Evolutionary conservation across 2,113 vertebrate genomes (phyloP), one percentile per base, ranked within the genome.

Genomic region (Gorsachius goisagi): DNA sequence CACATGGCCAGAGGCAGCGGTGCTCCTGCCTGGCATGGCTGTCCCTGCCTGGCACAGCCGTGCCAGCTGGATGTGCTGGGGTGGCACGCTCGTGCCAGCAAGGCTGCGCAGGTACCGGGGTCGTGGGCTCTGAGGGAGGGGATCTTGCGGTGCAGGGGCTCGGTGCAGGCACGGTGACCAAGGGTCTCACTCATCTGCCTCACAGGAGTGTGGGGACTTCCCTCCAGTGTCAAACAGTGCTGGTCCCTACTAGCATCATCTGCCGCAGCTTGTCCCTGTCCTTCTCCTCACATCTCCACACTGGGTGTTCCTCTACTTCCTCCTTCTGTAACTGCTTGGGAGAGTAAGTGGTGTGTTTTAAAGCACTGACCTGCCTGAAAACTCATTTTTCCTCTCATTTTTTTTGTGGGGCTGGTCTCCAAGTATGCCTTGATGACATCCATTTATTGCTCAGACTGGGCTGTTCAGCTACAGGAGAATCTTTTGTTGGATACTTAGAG

Each of bases 81-180:
- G 19, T 59, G 55, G 20, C 55, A 33, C 3, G 1, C 30, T 19
- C 0, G 2, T 16, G 22, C 50, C 50, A 30, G 67, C 35, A 27
- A 11, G 59, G 45, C 44, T 30, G 22, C 0, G 7, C 49, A 8
- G 78, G 52, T 24, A 5, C 10, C 1, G 2, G 27, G 13, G 12
- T 6, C 11, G 3, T 1, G 9, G 62, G 47, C 49, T 27, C 44
- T 47, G 45, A 5, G 14, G 23, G 35, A 27, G n/a, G 27, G 30
- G 39, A 23, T 49, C 32, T 45, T 21, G 37, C 2, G 1, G 52
- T 47, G 9, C 30, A 8, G 50, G 37, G 56, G 16, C 12, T 50
- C 4, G 0, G 24, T 17, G 9, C 18, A 21, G 76, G 15, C n/a
- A 49, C 6, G 6, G 24, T 0, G 1, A 2, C 10, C 2, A 2